phyloP scores from a whole-genome alignment of 2,113 vertebrate species.

The Cololabis saira region DNA sequence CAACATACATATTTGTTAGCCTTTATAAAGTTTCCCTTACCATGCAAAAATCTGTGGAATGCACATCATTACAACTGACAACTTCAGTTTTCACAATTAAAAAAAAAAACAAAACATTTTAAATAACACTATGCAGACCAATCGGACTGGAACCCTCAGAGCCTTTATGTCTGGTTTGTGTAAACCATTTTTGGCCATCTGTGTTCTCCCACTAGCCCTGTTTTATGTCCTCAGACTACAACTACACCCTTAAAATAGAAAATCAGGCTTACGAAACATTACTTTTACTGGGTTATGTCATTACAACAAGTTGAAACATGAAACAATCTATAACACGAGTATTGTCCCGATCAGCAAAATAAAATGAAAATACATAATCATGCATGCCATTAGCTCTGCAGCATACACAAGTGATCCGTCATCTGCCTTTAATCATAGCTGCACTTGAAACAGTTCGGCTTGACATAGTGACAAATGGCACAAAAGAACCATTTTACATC shows the following conservation, averaged over 20 bases:
- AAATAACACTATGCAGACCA: too few species aligned
- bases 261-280: constrained; percentile 43
- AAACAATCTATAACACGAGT: constrained; percentile 26
- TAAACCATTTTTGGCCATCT: constrained; percentile 59
- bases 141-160: constrained; percentile 41
- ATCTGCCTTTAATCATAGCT: constrained; percentile 66
- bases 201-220: constrained; percentile 31
- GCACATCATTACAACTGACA: constrained; percentile 41
- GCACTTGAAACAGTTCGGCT: constrained; percentile 50
- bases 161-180: constrained; percentile 25
- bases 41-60: constrained; percentile 49
- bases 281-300: constrained; percentile 49
- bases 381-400: constrained; percentile 28
- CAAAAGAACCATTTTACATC: constrained; percentile 42
- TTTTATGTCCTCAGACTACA: constrained; percentile 47
- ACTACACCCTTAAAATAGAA: constrained; percentile 57
- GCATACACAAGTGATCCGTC: constrained; percentile 46
- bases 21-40: constrained; percentile 6
- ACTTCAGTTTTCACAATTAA: constrained; percentile 13
- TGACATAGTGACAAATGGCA: constrained; percentile 45
- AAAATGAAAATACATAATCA: not conserved
- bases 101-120: not conserved
- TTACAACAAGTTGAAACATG: constrained; percentile 35
- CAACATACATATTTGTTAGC: constrained; percentile 20
- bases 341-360: not conserved